Percentiles rank a stretch among this genome's conserved stretches.
These are phyloP conservation scores for Pangasius djambal DNA, from an alignment of 2,797 vertebrate species.

Conservation along the genomic window DNA sequence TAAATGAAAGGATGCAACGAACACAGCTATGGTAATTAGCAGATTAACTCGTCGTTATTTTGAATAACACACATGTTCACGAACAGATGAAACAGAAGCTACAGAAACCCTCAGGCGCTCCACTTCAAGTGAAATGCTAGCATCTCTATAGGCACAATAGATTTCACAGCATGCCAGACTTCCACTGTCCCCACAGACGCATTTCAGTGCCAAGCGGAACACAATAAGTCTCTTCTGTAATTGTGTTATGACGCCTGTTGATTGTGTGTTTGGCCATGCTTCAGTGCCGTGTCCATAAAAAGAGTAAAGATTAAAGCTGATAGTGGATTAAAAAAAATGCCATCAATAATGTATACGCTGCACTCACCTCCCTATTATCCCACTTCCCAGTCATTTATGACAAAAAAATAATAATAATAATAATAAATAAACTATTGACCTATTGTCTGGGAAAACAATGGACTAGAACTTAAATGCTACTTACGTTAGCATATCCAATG, in stretches of 20 bases:
- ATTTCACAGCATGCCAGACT: not conserved
- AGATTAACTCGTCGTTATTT: not conserved
- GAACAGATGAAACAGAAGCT: not conserved
- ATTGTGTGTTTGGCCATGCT: constrained; percentile 4
- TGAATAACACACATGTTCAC: not conserved
- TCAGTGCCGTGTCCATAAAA: not conserved
- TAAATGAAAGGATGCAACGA: not conserved
- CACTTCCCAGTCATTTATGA: constrained; percentile 11
- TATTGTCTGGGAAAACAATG: constrained; percentile 21
- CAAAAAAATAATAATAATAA: not conserved
- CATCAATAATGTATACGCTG: not conserved
- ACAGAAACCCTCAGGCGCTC: not conserved
- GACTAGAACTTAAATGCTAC: not conserved
- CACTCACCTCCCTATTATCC: not conserved
- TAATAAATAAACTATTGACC: not conserved
- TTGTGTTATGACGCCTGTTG: constrained; percentile 38
- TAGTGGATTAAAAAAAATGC: not conserved
- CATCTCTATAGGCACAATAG: not conserved
- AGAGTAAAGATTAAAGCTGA: not conserved
- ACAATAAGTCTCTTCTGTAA: constrained; percentile 19
- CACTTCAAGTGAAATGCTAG: not conserved
- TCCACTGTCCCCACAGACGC: not conserved
- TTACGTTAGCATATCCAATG: not conserved
- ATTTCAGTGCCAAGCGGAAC: constrained; percentile 1
- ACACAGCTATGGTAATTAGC: not conserved